phyloP scores from a whole-genome alignment of 2,797 vertebrate species.

The Enteromius thamalakanensis region DNA sequence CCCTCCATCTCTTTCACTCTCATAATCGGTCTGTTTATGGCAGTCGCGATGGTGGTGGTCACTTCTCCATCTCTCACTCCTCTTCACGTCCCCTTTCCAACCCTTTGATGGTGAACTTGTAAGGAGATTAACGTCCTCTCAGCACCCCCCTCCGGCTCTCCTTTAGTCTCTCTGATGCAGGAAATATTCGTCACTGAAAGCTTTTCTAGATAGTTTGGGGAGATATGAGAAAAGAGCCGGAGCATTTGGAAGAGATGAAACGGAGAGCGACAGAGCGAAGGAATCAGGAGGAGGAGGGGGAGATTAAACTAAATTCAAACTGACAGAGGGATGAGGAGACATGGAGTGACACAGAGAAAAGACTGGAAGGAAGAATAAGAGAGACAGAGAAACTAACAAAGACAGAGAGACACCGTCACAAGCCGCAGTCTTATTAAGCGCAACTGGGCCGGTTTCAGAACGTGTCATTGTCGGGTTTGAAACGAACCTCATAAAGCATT shows the following conservation, averaged over 20 bases:
- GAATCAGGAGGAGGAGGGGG: constrained; percentile 72
- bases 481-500: constrained; percentile 55
- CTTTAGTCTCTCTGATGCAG: constrained; percentile 64
- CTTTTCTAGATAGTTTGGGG: constrained; percentile 65
- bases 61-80: constrained; percentile 33
- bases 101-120: constrained; percentile 68
- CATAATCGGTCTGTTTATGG: constrained; percentile 51
- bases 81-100: constrained; percentile 62
- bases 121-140: constrained; percentile 74
- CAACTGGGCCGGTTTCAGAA: constrained; percentile 25
- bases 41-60: constrained; percentile 22
- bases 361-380: constrained; percentile 62
- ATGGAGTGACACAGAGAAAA: constrained; percentile 71
- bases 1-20: constrained; percentile 48
- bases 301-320: constrained; percentile 78
- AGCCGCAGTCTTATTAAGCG: constrained; percentile 20
- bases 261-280: constrained; percentile 76
- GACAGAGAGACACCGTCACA: constrained; percentile 8
- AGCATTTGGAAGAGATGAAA: constrained; percentile 65
- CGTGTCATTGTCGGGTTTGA: constrained; percentile 59
- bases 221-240: constrained; percentile 39
- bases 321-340: constrained; percentile 80
- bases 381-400: constrained; percentile 45
- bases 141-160: constrained; percentile 54
- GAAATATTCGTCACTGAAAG: constrained; percentile 65